Base-by-base conservation (phyloP, 2,888 invertebrate species). In the Caenorhabditis doughertyi region DNA sequence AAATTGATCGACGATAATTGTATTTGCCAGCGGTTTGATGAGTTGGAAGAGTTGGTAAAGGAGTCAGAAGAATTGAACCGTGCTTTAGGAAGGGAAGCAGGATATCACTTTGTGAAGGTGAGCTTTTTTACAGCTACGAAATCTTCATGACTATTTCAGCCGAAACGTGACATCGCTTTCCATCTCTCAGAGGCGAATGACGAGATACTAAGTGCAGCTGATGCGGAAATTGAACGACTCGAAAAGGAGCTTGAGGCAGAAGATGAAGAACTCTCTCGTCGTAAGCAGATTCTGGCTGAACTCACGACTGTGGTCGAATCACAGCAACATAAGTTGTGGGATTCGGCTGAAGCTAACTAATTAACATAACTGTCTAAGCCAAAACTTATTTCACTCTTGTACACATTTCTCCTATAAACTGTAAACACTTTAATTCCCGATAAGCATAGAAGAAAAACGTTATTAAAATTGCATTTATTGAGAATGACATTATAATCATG, bases 121-220 rank as follows among this genome's bases (percentile, higher is more conserved):
- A 51, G 29, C 18, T 13, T 27, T 42, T 18, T 11, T 42, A n/a
- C 4, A 32, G 11, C n/a, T 53, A 23, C 0, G 23, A 9, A 23
- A 0, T 39, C 23, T 13, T 1, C 25, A n/a, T n/a, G n/a, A n/a
- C n/a, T 29, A 16, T 67, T 73, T 23, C 53, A 80, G 80, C 72
- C 80, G 16, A 73, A 67, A 44, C 56, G 67, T 3, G 80, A 80
- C 23, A 44, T 80, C 16, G 60, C 60, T 11, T 35, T 74, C 7
- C 74, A 80, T 23, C n/a, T 80, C 0, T 13, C 49, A 11, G 62
- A 56, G 29, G 44, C 67, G n/a, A 42, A 42, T 0, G 18, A 53
- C 1, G 27, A 53, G 9, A 9, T 53, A 13, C 42, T 58, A 4
- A 42, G 3, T 3, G 49, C 21, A 18, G 42, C 67, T 2, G 68